phyloP scores from a whole-genome alignment of 2,113 vertebrate species.

The Hippocampus guttulatus region DNA sequence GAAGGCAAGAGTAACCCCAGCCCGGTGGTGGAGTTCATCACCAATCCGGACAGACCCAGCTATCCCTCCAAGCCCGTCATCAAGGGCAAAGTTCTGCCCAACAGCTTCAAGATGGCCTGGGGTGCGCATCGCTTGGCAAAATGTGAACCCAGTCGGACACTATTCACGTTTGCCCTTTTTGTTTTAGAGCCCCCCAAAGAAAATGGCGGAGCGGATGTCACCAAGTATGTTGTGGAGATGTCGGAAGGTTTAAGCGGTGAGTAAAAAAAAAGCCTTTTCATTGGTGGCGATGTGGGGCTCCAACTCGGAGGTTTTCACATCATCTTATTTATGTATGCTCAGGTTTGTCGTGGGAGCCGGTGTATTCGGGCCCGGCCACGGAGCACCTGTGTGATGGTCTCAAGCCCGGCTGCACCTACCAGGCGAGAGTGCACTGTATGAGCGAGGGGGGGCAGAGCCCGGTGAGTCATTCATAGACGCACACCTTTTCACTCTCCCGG shows the following conservation, averaged over 20 bases:
- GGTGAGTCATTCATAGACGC: constrained; percentile 70
- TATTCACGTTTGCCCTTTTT: constrained; percentile 6
- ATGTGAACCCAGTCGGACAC: background rate
- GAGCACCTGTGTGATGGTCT: constrained; percentile 90
- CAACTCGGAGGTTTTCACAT: background rate
- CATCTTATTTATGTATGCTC: constrained; percentile 18
- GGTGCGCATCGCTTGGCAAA: constrained; percentile 71
- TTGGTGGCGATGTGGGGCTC: background rate
- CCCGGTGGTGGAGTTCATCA: constrained; percentile 83
- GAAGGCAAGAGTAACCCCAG: constrained; percentile 96
- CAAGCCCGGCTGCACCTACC: constrained; percentile 85
- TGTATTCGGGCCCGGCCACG: constrained; percentile 81
- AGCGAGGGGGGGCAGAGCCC: constrained; percentile 92
- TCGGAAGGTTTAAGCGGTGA: constrained; percentile 83
- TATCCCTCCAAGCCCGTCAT: constrained; percentile 81
- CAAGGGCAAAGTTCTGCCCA: constrained; percentile 86
- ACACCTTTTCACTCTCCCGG: background rate
- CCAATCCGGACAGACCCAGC: constrained; percentile 85
- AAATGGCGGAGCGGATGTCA: constrained; percentile 84
- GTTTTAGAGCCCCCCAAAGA: constrained; percentile 87
- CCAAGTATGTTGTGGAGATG: constrained; percentile 86
- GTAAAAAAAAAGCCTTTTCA: constrained; percentile 27
- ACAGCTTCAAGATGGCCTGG: constrained; percentile 88
- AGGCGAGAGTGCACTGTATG: constrained; percentile 83
- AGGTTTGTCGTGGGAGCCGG: constrained; percentile 86